Base-by-base conservation (phyloP, 2,888 invertebrate species). In the Axea sp. region DNA sequence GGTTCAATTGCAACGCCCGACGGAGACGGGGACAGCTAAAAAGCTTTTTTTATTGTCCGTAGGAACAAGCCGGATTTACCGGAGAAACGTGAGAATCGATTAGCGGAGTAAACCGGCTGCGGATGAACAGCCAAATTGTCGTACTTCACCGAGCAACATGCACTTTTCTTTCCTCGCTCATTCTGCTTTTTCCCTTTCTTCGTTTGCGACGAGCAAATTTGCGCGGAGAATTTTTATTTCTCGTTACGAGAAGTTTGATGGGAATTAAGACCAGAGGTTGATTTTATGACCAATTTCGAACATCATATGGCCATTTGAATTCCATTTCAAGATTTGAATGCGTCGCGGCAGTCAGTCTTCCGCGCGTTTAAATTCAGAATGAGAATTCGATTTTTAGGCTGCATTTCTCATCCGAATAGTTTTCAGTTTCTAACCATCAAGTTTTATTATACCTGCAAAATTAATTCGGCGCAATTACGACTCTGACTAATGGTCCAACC, bases 61-160 rank as follows among this genome's bases (percentile, higher is more conserved):
- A 15, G 39, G 30, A 62, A 62, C 49, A 62, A 47, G 39, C 30
- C 39, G 39, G 60, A 49, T 49, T 62, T 39, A 43, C 64, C 28
- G 43, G 53, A 26, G 41, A 43, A 51, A 64, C 28, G 60, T 37
- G 60, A 47, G 37, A 62, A 62, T 49, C 47, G 60, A 62, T 62
- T 62, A 62, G 47, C 39, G 60, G 30, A 62, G 30, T 60, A 60
- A 60, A 60, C 47, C 37, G 37, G 24, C 49, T 51, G 62, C 35
- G 41, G 41, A 49, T 64, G 64, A 53, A 64, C 43, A 51, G 43
- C 43, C 15, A 51, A 64, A 64, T 43, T 41, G 64, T 62, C 49
- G 30, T 62, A 41, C 49, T 51, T 31, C 14, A 26, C 31, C 17
- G 12, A 14, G 24, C 39, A 11, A 9, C 19, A 15, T 11, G 35